Conservation (phyloP, 2,888 invertebrate genomes). For the Dorcus parallelipipedus region DNA sequence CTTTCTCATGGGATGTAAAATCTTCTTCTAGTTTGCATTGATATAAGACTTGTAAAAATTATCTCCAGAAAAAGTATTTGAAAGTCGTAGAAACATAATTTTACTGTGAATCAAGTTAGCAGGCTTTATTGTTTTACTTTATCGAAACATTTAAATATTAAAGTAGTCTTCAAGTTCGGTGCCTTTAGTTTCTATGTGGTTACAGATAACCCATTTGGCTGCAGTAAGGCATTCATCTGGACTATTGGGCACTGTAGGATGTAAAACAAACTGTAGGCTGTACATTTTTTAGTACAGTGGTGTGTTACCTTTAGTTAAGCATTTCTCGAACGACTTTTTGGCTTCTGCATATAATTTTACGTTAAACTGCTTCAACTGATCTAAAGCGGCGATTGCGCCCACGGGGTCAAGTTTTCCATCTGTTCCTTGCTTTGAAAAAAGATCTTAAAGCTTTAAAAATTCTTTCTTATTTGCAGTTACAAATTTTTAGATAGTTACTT, state of each 20-base stretch:
- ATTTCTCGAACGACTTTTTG: slow-evolving; percentile 46
- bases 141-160: no score
- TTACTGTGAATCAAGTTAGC: no score
- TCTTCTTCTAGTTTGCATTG: no score
- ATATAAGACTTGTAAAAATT: no score
- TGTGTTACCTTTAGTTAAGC: slow-evolving; percentile 42
- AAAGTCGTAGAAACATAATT: no score
- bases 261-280: not conserved
- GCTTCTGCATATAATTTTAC: slow-evolving; percentile 40
- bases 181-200: no score
- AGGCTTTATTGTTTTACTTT: no score
- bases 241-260: not conserved
- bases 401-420: slow-evolving; percentile 26
- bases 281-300: not conserved
- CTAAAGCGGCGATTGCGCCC: slow-evolving; percentile 38
- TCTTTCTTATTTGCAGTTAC: no score
- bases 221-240: slow-evolving; percentile 9
- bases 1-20: no score
- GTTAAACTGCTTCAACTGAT: slow-evolving; percentile 44
- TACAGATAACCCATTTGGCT: not conserved
- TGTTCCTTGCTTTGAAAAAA: slow-evolving; percentile 14
- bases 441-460: no score
- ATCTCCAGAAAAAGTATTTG: no score
- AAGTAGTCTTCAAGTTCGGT: no score
- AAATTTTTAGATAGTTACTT: slow-evolving; percentile 26